Evolutionary conservation across 2,888 invertebrate genomes (phyloP).

Genomic region (Catocala nupta): DNA sequence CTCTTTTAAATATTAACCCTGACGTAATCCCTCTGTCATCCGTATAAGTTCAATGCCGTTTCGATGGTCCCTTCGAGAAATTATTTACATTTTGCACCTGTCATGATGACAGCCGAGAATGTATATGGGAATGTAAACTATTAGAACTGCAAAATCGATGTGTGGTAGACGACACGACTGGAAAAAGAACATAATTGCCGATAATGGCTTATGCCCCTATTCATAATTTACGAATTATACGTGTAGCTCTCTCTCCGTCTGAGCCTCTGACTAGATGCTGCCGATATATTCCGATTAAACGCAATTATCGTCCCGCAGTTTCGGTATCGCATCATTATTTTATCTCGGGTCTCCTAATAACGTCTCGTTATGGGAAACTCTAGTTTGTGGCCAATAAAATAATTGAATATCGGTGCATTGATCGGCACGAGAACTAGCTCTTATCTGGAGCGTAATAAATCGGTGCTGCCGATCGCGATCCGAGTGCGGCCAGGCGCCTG

Average conservation of each 20-base stretch:
- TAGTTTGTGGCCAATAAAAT: constrained; percentile 61
- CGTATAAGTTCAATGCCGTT: constrained; percentile 22
- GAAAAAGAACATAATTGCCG: too few relatives aligned
- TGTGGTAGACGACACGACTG: too few relatives aligned
- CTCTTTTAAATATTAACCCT: constrained; percentile 53
- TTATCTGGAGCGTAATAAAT: constrained; percentile 78
- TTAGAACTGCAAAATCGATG: too few relatives aligned
- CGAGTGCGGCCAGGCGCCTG: constrained; percentile 62
- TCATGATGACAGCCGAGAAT: too few relatives aligned
- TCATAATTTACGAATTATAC: too few relatives aligned
- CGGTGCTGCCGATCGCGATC: constrained; percentile 68
- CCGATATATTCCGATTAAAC: too few relatives aligned
- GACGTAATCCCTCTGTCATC: constrained; percentile 38
- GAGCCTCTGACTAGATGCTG: too few relatives aligned
- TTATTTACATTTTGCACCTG: too few relatives aligned
- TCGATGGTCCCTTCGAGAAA: neutral
- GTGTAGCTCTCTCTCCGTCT: too few relatives aligned
- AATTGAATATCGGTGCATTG: constrained; percentile 59
- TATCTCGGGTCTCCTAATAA: constrained; percentile 44
- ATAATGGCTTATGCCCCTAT: too few relatives aligned
- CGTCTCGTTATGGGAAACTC: constrained; percentile 59
- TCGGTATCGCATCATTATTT: neutral
- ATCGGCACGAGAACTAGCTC: constrained; percentile 56
- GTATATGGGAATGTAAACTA: too few relatives aligned
- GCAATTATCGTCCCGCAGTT: neutral